Conservation (phyloP, 2,888 invertebrate species). For the Sphaerolaimus hirsutus region DNA sequence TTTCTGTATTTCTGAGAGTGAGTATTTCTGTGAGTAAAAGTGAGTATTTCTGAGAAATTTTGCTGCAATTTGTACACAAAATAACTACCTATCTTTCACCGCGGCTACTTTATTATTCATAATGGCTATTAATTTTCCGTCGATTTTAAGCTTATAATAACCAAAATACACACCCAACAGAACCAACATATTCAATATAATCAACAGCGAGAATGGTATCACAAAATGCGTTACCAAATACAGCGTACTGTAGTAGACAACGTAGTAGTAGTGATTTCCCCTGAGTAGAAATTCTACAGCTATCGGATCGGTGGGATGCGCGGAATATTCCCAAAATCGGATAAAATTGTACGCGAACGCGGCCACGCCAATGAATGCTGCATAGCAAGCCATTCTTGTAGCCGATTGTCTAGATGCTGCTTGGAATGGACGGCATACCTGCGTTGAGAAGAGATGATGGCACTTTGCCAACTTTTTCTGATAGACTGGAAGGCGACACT, state of each 20-base stretch:
- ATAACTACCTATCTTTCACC: no score
- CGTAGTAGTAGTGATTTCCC: constrained; percentile 10
- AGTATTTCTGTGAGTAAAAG: no score
- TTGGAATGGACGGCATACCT: not conserved
- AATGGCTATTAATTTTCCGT: no score
- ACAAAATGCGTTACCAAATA: constrained; percentile 20
- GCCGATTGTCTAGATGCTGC: not conserved
- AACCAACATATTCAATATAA: constrained; percentile 13
- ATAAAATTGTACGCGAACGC: not conserved
- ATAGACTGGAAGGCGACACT: no score
- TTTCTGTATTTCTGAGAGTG: no score
- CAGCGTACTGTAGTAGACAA: constrained; percentile 17
- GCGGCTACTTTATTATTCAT: no score
- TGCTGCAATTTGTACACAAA: no score
- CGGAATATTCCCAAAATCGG: no score
- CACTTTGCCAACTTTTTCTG: not conserved
- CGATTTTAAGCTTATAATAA: no score
- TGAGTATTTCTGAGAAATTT: no score
- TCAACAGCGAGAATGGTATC: constrained; percentile 18
- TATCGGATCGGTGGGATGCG: no score
- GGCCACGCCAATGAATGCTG: not conserved
- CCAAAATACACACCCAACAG: no score
- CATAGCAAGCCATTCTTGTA: not conserved
- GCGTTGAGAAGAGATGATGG: not conserved
- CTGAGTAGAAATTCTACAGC: not conserved